A percentile compares a stretch with the other conserved stretches of the same genome.
Conservation (phyloP, 2,113 vertebrate species). For the Phrynosoma platyrhinos region DNA sequence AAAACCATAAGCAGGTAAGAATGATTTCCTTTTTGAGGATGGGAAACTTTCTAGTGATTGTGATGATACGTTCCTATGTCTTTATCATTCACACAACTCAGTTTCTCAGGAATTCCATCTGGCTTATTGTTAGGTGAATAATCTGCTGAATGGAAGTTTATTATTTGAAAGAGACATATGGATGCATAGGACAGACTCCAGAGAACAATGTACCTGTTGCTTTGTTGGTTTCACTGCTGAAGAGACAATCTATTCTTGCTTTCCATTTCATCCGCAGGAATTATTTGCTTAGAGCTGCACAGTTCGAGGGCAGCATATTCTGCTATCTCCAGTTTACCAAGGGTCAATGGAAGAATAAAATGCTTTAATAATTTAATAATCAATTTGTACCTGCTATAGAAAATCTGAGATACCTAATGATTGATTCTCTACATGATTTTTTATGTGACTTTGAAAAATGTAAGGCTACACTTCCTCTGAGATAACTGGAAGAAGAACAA, state of each 20-base stretch:
- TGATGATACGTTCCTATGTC: not conserved
- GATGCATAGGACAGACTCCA: not conserved
- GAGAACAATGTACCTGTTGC: not conserved
- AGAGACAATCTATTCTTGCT: not conserved
- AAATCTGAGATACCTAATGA: not conserved
- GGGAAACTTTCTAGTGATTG: not conserved
- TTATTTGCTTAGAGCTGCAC: not conserved
- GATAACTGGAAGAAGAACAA: no score
- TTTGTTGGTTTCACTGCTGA: not conserved
- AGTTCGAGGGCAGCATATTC: not conserved
- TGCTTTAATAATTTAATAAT: no score
- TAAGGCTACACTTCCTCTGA: not conserved
- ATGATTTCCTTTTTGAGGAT: no score
- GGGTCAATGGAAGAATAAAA: not conserved
- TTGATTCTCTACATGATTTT: not conserved
- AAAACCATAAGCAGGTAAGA: no score
- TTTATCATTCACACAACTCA: not conserved
- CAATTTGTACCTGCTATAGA: no score
- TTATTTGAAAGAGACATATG: not conserved
- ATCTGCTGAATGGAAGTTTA: not conserved
- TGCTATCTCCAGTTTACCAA: not conserved
- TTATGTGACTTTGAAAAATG: not conserved
- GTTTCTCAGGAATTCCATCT: not conserved
- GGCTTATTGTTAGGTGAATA: not conserved
- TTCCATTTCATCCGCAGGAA: not conserved